Conservation (phyloP, 1,140 invertebrate species). For the Anoplophora glabripennis region DNA sequence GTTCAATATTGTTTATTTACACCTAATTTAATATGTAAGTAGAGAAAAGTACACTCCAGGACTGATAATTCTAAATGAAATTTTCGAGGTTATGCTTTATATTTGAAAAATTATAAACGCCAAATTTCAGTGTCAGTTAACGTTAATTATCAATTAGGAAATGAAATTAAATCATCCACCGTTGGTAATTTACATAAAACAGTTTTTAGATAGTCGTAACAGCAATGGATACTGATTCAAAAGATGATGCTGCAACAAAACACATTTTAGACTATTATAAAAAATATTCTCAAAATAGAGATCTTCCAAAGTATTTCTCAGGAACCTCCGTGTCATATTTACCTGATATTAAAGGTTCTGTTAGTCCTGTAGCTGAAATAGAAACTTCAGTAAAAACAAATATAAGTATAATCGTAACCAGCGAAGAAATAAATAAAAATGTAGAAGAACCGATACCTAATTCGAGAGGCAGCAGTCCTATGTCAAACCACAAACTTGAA, state of each 20-base stretch:
- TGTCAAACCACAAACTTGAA: slow-evolving; percentile 64
- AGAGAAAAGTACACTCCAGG: too few relatives aligned
- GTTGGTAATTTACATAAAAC: too few relatives aligned
- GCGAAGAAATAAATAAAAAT: slow-evolving; percentile 9
- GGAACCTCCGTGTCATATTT: slow-evolving; percentile 33
- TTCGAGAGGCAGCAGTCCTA: slow-evolving; percentile 62
- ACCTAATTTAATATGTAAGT: too few relatives aligned
- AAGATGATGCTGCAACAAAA: slow-evolving; percentile 27
- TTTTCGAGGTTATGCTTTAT: too few relatives aligned
- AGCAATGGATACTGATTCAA: slow-evolving; percentile 25
- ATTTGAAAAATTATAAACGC: too few relatives aligned
- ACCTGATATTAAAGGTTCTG: slow-evolving; percentile 23
- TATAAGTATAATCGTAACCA: background rate
- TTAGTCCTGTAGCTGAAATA: slow-evolving; percentile 14
- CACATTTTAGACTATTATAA: slow-evolving; percentile 43
- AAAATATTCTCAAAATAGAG: slow-evolving; percentile 39
- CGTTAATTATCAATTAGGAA: too few relatives aligned
- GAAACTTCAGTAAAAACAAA: slow-evolving; percentile 8
- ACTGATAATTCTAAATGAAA: too few relatives aligned
- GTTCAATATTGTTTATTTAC: too few relatives aligned
- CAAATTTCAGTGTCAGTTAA: too few relatives aligned
- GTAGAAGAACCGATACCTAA: slow-evolving; percentile 9
- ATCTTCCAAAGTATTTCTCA: slow-evolving; percentile 44
- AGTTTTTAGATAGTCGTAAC: too few relatives aligned
- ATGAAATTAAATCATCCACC: too few relatives aligned